Evolutionary conservation across 2,888 invertebrate genomes (phyloP).

Genomic region (Epirrhoe tristata): DNA sequence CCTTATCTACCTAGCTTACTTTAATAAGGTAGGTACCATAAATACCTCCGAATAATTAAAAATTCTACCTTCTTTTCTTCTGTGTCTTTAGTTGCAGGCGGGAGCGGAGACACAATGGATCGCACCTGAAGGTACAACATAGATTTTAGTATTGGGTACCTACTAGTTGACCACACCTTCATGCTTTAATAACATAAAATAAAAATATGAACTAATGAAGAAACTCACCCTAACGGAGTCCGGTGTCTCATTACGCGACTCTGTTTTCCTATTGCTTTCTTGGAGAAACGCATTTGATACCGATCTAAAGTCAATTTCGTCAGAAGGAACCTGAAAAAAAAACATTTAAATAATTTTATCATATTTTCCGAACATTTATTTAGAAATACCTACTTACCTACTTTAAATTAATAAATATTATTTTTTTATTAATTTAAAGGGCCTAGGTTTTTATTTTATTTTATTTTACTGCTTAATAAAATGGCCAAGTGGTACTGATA

Average conservation of each 20-base stretch:
- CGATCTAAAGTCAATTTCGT: slow-evolving; percentile 74
- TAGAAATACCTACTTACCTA: too few species aligned
- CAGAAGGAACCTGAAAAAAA: slow-evolving; percentile 61
- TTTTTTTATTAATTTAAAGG: too few species aligned
- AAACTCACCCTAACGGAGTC: slow-evolving; percentile 71
- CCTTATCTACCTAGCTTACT: too few species aligned
- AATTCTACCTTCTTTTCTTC: slow-evolving; percentile 41
- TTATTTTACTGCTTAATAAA: too few species aligned
- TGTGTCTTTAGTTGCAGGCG: slow-evolving; percentile 34
- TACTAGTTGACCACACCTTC: background rate
- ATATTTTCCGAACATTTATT: too few species aligned
- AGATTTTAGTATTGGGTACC: background rate
- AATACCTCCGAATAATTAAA: background rate
- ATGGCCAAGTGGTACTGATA: too few species aligned
- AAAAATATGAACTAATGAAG: background rate
- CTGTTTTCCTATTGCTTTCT: slow-evolving; percentile 73
- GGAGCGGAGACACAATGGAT: slow-evolving; percentile 42
- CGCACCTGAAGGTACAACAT: slow-evolving; percentile 39
- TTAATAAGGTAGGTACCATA: background rate
- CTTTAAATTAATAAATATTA: too few species aligned
- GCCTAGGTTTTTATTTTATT: too few species aligned
- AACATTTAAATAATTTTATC: too few species aligned
- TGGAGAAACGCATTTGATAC: slow-evolving; percentile 78
- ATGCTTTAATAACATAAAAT: too few species aligned
- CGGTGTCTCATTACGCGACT: slow-evolving; percentile 74